These are phyloP conservation scores for Temnopleurus reevesii DNA, from an alignment of 53 echinoderm and acorn worm genomes.

Conservation along the genomic window DNA sequence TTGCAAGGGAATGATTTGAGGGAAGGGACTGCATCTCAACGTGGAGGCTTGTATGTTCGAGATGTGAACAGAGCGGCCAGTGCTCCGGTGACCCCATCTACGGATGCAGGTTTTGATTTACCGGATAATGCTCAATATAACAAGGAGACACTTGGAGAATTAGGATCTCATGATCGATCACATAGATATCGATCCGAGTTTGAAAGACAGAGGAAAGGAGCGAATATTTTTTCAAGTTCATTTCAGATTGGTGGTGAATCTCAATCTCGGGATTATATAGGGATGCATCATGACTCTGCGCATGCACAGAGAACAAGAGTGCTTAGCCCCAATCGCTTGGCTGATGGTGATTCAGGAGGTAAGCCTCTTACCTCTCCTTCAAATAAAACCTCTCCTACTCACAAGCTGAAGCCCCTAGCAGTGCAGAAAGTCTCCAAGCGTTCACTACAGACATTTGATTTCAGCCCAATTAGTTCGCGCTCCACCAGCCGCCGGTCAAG, in stretches of 20 bases:
- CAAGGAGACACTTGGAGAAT: constrained; percentile 16
- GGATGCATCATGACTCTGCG: constrained; percentile 27
- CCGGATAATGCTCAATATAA: constrained; percentile 23
- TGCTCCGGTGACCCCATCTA: constrained; percentile 41
- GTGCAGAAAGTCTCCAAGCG: constrained; percentile 89
- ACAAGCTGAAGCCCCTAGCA: constrained; percentile 80
- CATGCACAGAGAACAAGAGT: constrained; percentile 53
- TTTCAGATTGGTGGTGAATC: constrained; percentile 16
- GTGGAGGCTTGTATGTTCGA: constrained; percentile 53
- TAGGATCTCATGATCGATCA: constrained; percentile 12
- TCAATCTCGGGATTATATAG: constrained; percentile 22
- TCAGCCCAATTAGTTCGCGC: constrained; percentile 89
- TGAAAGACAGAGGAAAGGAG: constrained; percentile 44
- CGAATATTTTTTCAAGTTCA: neutral
- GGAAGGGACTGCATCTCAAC: constrained; percentile 2
- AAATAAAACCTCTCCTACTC: constrained; percentile 51
- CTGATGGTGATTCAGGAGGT: constrained; percentile 29
- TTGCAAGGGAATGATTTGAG: constrained; percentile 35
- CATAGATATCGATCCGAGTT: constrained; percentile 18
- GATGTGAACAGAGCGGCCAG: constrained; percentile 41
- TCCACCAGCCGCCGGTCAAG: constrained; percentile 94
- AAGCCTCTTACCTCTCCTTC: constrained; percentile 58
- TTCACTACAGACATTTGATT: constrained; percentile 89
- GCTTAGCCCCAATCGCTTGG: constrained; percentile 52
- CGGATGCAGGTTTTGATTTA: constrained; percentile 27